These are phyloP conservation scores for Platycheirus albimanus DNA, from an alignment of 2,888 invertebrate genomes.

Conservation along the genomic window DNA sequence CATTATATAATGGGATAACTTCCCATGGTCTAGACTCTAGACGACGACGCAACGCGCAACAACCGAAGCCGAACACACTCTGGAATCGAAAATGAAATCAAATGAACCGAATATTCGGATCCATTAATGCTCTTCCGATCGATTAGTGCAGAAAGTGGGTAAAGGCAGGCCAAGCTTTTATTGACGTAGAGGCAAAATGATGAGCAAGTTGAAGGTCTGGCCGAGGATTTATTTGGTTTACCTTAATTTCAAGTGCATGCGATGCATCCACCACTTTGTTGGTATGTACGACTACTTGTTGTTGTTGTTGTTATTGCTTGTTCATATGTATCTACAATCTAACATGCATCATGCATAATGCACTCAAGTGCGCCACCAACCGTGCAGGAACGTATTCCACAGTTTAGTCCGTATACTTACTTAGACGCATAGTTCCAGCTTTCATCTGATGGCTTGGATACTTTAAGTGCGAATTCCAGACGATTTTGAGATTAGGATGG, in stretches of 20 bases:
- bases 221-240: slow-evolving; percentile 49
- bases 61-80: too few species aligned
- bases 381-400: too few species aligned
- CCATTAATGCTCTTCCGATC: slow-evolving; percentile 70
- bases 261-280: background rate
- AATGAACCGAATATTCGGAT: slow-evolving; percentile 64
- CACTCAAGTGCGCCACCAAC: slow-evolving; percentile 47
- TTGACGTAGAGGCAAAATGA: background rate
- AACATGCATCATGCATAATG: slow-evolving; percentile 36
- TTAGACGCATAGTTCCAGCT: slow-evolving; percentile 36
- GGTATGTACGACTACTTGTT: too few species aligned
- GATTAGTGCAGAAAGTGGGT: slow-evolving; percentile 48
- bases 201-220: slow-evolving; percentile 32
- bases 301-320: too few species aligned
- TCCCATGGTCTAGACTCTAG: slow-evolving; percentile 15
- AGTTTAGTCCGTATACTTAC: slow-evolving; percentile 9
- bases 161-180: background rate
- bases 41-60: too few species aligned
- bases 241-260: slow-evolving; percentile 63
- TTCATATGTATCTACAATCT: background rate
- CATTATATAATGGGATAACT: slow-evolving; percentile 19
- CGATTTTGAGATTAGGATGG: slow-evolving; percentile 52
- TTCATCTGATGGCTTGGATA: slow-evolving; percentile 14
- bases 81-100: slow-evolving; percentile 33
- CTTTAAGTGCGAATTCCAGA: slow-evolving; percentile 69